Conservation (phyloP, 1,140 invertebrate genomes). For the Saccostrea glomerata region DNA sequence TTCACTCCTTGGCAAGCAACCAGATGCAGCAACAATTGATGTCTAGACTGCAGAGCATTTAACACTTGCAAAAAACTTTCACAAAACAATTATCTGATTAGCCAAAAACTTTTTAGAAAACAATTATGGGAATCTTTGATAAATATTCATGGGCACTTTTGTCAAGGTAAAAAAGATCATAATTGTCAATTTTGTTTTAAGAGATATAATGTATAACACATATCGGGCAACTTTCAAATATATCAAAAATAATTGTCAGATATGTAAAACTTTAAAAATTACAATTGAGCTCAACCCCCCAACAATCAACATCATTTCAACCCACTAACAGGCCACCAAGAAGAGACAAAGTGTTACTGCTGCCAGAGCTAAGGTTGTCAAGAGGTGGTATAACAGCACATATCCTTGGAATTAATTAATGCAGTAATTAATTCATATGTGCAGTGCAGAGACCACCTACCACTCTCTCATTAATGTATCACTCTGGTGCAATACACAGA, state of each 20-base stretch:
- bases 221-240: not conserved
- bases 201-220: not conserved
- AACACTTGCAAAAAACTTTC: not conserved
- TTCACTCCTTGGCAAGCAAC: not conserved
- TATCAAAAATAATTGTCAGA: constrained; percentile 1
- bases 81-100: not conserved
- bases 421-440: constrained; percentile 21
- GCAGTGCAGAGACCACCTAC: not conserved
- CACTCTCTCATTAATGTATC: not conserved
- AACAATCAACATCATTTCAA: not conserved
- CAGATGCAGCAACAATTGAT: not conserved
- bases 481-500: constrained; percentile 4
- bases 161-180: not conserved
- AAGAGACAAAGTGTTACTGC: not conserved
- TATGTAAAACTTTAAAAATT: too few relatives aligned
- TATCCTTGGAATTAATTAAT: constrained; percentile 11
- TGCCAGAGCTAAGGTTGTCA: not conserved
- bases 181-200: too few relatives aligned
- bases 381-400: not conserved
- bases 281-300: not conserved
- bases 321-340: constrained; percentile 3
- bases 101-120: not conserved
- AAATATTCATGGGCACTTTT: not conserved
- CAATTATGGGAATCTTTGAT: not conserved
- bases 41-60: constrained; percentile 18